Evolutionary conservation across 2,113 vertebrate genomes (phyloP), one percentile per base, ranked within the genome.

Genomic region (Stigmatopora argus): DNA sequence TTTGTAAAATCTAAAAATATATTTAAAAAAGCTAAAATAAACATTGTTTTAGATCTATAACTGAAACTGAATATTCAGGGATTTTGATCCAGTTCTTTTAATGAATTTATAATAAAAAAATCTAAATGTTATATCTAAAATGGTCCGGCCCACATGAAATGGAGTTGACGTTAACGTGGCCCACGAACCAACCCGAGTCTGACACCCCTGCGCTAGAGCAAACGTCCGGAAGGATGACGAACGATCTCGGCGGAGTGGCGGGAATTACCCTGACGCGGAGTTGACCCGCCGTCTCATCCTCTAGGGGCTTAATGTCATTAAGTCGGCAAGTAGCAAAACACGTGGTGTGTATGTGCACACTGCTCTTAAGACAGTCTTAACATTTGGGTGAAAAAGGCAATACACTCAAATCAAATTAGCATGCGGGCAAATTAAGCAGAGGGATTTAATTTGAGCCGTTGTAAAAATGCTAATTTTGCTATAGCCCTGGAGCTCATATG

Each of bases 391-490:
- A 60, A 66, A 81, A 72, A 75, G 64, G 63, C 49, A 83, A 84
- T 45, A 72, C 84, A 89, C 90, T 89, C 53, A 87, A 89, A 89
- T 89, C 81, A 82, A 88, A 89, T 89, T 88, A 90, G 83, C 83
- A 86, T 86, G 84, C 79, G 81, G 83, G 84, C 76, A 90, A 89
- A 91, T 90, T 87, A 89, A 90, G 83, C 85, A 85, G 73, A 87
- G 81, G 82, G 88, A 90, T 89, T 91, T 89, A 89, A 90, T 91
- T 89, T 89, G 83, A 89, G 85, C 87, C 83, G 87, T 89, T 89
- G 87, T 90, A 89, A 88, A 89, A 90, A 89, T 89, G 87, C 79
- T 85, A 91, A 90, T 90, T 89, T 86, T 75, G 79, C 80, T 71
- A 84, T 72, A 83, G 87, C 85, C 85, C 77, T 5, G 75, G 82